A percentile compares a stretch with the other conserved stretches of the same genome.
Conservation (phyloP, 92 coral and sea anemone genomes). For the Umimayanthus kanabou region DNA sequence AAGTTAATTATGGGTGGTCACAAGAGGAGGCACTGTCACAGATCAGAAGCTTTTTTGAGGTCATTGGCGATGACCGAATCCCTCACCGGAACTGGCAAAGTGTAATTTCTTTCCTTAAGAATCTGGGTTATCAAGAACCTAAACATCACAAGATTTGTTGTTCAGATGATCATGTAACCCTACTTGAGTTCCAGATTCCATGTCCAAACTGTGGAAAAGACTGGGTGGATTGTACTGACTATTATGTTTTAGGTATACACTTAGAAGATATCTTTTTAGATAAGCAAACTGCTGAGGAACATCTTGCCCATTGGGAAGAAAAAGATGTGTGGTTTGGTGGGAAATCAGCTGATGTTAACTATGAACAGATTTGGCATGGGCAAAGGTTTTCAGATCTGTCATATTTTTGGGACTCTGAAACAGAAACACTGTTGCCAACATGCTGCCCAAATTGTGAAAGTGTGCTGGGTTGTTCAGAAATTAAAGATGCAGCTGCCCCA, state of each 20-base stretch:
- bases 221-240: slow-evolving; percentile 50
- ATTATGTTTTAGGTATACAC: slow-evolving; percentile 64
- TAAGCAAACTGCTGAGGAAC: slow-evolving; percentile 30
- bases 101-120: too few species aligned
- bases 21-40: too few species aligned
- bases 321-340: slow-evolving; percentile 52
- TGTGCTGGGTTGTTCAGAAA: background rate
- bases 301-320: slow-evolving; percentile 65
- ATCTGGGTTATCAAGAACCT: too few species aligned
- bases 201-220: slow-evolving; percentile 65
- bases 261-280: slow-evolving; percentile 57
- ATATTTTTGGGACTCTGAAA: slow-evolving; percentile 49
- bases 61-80: too few species aligned
- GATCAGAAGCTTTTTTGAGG: too few species aligned
- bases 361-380: slow-evolving; percentile 69
- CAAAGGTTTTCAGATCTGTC: slow-evolving; percentile 60
- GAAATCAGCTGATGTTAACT: background rate
- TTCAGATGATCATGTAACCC: slow-evolving; percentile 47
- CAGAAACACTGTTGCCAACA: slow-evolving; percentile 38
- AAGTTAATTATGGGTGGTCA: too few species aligned
- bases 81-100: too few species aligned
- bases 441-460: slow-evolving; percentile 28
- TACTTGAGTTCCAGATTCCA: slow-evolving; percentile 37
- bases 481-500: too few species aligned
- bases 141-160: too few species aligned